Evolutionary conservation across 2,888 invertebrate species (phyloP).

Genomic region (Lithophane leautieri): DNA sequence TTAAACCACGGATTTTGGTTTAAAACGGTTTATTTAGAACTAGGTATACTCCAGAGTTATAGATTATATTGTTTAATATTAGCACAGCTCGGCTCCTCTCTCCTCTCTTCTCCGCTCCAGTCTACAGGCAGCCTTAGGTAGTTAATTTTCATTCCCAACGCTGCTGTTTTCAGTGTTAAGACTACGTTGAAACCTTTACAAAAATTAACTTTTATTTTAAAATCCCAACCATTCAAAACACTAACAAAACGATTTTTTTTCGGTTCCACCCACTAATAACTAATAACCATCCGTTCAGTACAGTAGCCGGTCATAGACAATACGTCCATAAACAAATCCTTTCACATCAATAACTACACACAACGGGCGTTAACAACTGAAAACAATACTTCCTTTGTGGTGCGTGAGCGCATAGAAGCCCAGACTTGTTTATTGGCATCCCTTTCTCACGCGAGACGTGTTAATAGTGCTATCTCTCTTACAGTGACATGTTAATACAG

Average conservation of each 20-base stretch:
- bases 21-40: no score
- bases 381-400: constrained; percentile 80
- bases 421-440: constrained; percentile 67
- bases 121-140: no score
- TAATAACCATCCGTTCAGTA: constrained; percentile 42
- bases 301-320: constrained; percentile 73
- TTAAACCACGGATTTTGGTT: no score
- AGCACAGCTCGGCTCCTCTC: no score
- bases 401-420: constrained; percentile 77
- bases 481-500: constrained; percentile 84
- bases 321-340: constrained; percentile 70
- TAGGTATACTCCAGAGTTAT: no score
- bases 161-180: not conserved
- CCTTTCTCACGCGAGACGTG: constrained; percentile 62
- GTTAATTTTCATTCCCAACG: not conserved
- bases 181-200: not conserved
- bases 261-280: constrained; percentile 36
- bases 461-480: constrained; percentile 72
- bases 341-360: constrained; percentile 75
- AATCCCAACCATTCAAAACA: constrained; percentile 7
- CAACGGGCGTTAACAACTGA: constrained; percentile 77
- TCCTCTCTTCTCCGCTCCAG: no score
- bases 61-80: no score
- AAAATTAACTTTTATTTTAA: not conserved
- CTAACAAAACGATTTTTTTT: constrained; percentile 37